Percentiles rank a stretch among this genome's conserved stretches.
Evolutionary conservation across 2,797 vertebrate species (phyloP).

Genomic region (Bovichtus variegatus): DNA sequence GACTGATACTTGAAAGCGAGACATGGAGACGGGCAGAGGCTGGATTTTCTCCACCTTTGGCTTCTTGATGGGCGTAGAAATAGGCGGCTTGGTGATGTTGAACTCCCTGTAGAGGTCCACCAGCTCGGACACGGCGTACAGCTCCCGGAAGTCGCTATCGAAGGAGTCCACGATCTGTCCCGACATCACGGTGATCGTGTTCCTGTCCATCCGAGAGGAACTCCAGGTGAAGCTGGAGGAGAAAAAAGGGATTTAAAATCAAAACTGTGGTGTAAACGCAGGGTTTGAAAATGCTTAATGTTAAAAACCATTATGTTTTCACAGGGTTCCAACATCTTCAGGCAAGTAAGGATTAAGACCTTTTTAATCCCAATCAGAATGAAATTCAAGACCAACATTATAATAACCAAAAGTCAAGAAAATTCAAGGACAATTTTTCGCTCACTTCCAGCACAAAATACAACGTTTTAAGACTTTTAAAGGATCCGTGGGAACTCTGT

Average conservation of each 20-base stretch:
- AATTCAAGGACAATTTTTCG: no score
- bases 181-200: conserved; percentile 91
- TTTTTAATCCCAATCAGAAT: no score
- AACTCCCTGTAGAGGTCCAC: conserved; percentile 91
- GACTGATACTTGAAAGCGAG: conserved; percentile 82
- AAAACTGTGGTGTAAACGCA: no score
- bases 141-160: conserved; percentile 93
- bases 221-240: conserved; percentile 93
- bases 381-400: no score
- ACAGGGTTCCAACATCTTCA: no score
- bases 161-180: conserved; percentile 93
- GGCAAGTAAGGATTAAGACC: no score
- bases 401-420: no score
- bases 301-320: no score
- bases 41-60: conserved; percentile 60
- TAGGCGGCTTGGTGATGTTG: conserved; percentile 84
- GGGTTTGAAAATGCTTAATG: no score
- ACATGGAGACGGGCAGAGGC: conserved; percentile 61
- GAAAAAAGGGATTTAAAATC: neutral
- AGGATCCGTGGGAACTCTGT: no score
- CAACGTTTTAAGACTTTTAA: no score
- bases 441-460: no score
- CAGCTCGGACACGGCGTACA: conserved; percentile 93
- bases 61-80: conserved; percentile 61
- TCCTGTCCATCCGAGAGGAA: conserved; percentile 92